These are phyloP conservation scores for Myanophis thanlyinensis DNA, from an alignment of 2,113 vertebrate genomes.

Conservation along the genomic window DNA sequence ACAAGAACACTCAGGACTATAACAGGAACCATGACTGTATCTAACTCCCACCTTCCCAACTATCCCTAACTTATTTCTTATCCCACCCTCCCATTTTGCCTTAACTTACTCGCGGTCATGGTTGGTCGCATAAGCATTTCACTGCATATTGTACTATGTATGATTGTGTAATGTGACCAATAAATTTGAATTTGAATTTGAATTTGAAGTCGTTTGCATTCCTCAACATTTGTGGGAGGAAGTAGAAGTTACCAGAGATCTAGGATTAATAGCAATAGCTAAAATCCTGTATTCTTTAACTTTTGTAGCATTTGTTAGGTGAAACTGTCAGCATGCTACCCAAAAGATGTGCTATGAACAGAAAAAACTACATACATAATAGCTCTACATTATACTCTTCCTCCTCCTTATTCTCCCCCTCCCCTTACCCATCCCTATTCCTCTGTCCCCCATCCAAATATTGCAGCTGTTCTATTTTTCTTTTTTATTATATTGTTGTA, in stretches of 20 bases:
- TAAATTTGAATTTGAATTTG: too few species aligned
- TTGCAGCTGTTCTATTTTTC: not conserved
- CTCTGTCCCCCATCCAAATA: not conserved
- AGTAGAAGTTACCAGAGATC: not conserved
- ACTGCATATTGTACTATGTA: too few species aligned
- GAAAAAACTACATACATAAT: not conserved
- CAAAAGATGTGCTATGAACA: not conserved
- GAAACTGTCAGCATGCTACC: not conserved
- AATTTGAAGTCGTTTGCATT: not conserved
- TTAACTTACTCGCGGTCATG: too few species aligned
- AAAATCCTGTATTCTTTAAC: not conserved
- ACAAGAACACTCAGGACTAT: too few species aligned
- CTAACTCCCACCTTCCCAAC: too few species aligned
- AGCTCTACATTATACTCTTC: not conserved
- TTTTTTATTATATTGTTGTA: not conserved
- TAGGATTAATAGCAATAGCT: not conserved
- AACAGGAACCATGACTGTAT: too few species aligned
- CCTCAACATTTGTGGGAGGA: not conserved
- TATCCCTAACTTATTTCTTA: too few species aligned
- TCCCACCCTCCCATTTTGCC: too few species aligned
- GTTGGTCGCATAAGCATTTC: too few species aligned
- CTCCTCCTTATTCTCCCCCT: not conserved
- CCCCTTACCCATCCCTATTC: not conserved
- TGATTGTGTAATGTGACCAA: too few species aligned
- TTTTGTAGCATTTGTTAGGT: not conserved